Evolutionary conservation across 2,888 invertebrate species (phyloP).

Genomic region (Parnassius mnemosyne): DNA sequence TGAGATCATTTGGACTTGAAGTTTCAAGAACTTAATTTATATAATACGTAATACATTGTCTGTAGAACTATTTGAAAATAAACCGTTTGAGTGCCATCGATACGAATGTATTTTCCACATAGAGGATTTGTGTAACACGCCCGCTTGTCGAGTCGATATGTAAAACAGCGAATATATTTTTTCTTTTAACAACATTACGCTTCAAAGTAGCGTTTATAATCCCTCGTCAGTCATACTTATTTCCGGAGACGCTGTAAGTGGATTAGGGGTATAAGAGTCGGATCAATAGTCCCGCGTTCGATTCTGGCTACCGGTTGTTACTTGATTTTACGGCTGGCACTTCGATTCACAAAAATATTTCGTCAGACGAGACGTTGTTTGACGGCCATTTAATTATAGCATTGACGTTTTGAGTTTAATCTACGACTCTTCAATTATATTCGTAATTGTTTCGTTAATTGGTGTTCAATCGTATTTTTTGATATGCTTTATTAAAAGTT

Average conservation of each 20-base stretch:
- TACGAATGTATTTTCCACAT: too few relatives aligned
- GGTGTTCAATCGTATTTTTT: neutral
- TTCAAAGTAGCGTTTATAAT: conserved; percentile 45
- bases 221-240: conserved; percentile 70
- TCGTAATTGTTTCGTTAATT: conserved; percentile 9
- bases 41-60: too few relatives aligned
- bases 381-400: conserved; percentile 17
- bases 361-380: conserved; percentile 3
- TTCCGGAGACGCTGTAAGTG: conserved; percentile 62
- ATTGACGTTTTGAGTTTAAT: conserved; percentile 4
- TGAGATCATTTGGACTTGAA: too few relatives aligned
- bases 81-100: too few relatives aligned
- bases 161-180: conserved; percentile 11
- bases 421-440: neutral
- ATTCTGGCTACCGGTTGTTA: conserved; percentile 39
- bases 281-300: conserved; percentile 56
- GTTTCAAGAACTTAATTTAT: too few relatives aligned
- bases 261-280: conserved; percentile 66
- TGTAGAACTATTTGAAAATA: too few relatives aligned
- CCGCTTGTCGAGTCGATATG: too few relatives aligned
- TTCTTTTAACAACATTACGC: conserved; percentile 32
- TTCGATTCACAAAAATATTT: conserved; percentile 20
- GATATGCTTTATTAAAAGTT: neutral
- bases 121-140: too few relatives aligned
- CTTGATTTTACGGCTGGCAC: conserved; percentile 30